Evolutionary conservation across 2,113 vertebrate species (phyloP).

Genomic region (Dasypus novemcinctus): DNA sequence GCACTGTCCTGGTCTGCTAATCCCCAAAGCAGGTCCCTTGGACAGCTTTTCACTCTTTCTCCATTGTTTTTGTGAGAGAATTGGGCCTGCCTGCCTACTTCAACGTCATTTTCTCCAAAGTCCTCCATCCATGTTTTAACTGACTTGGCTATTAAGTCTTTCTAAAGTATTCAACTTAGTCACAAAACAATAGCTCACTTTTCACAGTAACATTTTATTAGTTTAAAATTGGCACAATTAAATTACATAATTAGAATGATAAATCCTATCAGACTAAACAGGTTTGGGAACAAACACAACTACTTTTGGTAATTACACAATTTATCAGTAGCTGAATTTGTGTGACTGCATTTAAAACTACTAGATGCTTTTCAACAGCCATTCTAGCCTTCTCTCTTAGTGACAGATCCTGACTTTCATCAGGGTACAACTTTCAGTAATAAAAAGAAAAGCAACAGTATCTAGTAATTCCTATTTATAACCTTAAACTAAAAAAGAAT

Average conservation of each 20-base stretch:
- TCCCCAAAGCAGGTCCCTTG: too few species aligned
- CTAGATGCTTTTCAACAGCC: neutral
- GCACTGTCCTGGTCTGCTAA: too few species aligned
- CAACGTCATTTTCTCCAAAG: too few species aligned
- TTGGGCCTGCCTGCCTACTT: too few species aligned
- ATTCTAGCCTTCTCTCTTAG: neutral
- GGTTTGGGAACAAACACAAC: neutral
- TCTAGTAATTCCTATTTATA: neutral
- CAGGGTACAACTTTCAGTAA: neutral
- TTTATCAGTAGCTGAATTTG: neutral
- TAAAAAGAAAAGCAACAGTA: neutral
- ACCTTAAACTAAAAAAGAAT: neutral
- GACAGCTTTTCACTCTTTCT: too few species aligned
- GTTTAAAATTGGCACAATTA: neutral
- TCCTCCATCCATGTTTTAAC: neutral
- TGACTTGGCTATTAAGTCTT: neutral
- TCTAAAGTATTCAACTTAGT: constrained; percentile 8
- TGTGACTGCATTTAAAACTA: neutral
- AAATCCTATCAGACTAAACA: constrained; percentile 14
- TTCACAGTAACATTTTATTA: constrained; percentile 14
- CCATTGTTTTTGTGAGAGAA: too few species aligned
- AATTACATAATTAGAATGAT: neutral
- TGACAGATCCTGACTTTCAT: neutral
- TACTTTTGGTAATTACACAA: neutral
- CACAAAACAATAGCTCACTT: neutral